Evolutionary conservation across 2,797 vertebrate species (phyloP), one percentile per base, ranked within the genome.

Genomic region (Microctenopoma steveboyesi): DNA sequence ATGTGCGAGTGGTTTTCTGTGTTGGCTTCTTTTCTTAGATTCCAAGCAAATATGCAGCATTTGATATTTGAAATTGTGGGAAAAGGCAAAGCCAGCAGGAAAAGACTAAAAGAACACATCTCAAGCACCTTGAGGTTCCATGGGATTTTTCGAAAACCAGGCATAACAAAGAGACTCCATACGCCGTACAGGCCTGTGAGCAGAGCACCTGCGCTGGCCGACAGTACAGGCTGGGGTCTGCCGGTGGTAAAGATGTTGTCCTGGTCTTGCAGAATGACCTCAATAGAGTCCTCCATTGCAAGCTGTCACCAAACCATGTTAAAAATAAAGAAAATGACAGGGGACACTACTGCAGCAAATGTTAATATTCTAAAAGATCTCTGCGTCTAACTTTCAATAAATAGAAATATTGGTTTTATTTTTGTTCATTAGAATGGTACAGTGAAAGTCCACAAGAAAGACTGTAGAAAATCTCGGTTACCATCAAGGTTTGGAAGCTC

Each of bases 201-300:
- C 40, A 92, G 49, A 18, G 81, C 74, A 0, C 86, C 87, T 0
- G 85, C 64, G 39, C 81, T 81, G 74, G 83, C 83, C 0, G 85
- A 85, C 16, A 93, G 5, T 1, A 81, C 8, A 0, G 77, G 81
- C 61, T 88, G 86, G 49, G 90, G 48, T 51, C 42, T 70, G 50
- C 14, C 64, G 48, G 56, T 67, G 10, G 68, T 58, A 15, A 74
- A 42, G 30, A 81, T 47, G 18, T 45, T 56, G 7, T 37, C 15
- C 42, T 66, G 40, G 22, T 95, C 88, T 39, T 92, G 83, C 40
- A 95, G 86, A 64, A 93, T 89, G 43, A 92, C 51, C 2, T 95
- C 94, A 37, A 94, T 88, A 8, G 86, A 65, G 80, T 95, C 93
- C 65, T 95, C 94, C 93, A 95, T 95, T 51, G 4, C 40, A 42